Evolutionary conservation across 2,888 invertebrate genomes (phyloP).

Genomic region (Tetragnatha montana): DNA sequence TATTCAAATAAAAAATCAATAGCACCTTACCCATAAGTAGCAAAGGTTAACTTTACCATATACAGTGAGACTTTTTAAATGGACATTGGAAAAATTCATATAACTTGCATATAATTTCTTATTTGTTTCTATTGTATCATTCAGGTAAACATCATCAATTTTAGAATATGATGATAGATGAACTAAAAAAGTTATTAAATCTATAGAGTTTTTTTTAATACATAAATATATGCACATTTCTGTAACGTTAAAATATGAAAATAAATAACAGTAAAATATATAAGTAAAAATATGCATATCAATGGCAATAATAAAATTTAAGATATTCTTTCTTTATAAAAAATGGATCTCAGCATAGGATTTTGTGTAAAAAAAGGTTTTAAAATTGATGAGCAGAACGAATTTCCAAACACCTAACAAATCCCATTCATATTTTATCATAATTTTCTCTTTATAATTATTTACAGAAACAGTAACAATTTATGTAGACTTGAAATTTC

Average conservation of each 20-base stretch:
- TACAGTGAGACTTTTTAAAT: constrained; percentile 1
- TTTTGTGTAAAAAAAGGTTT: background rate
- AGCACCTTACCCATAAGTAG: constrained; percentile 5
- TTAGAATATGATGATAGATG: background rate
- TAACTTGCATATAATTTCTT: background rate
- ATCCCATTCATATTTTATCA: too few species aligned
- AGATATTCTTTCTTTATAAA: background rate
- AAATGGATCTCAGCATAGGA: background rate
- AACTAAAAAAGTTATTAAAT: constrained; percentile 8
- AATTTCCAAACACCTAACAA: too few species aligned
- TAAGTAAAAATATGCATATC: background rate
- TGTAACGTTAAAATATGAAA: too few species aligned
- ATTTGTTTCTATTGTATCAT: background rate
- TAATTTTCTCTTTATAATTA: too few species aligned
- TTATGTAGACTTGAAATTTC: too few species aligned
- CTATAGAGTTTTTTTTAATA: background rate
- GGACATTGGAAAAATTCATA: background rate
- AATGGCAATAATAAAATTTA: background rate
- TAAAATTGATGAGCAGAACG: too few species aligned
- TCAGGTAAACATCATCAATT: constrained; percentile 34
- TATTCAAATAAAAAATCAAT: constrained; percentile 1
- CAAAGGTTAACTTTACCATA: constrained; percentile 39
- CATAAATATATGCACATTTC: background rate
- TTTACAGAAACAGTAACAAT: too few species aligned
- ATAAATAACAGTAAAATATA: background rate